Evolutionary conservation across 2,797 vertebrate species (phyloP).

Genomic region (Triplophysa yarkandensis): DNA sequence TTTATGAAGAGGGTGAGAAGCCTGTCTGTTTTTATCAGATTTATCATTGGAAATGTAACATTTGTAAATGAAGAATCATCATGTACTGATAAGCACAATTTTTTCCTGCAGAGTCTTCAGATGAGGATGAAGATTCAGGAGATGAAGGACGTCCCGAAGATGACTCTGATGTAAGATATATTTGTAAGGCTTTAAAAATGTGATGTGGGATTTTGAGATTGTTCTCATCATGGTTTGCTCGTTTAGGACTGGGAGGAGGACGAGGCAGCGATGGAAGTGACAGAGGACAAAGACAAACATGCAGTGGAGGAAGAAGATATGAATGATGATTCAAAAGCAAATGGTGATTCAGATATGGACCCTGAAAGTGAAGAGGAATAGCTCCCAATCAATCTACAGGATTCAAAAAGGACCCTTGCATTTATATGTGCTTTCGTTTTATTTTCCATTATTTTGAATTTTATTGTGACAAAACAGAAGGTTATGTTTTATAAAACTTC

Average conservation of each 20-base stretch:
- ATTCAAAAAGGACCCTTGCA: conserved; percentile 67
- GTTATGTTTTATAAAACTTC: conserved; percentile 55
- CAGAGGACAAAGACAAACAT: conserved; percentile 54
- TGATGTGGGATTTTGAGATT: background rate
- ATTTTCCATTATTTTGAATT: conserved; percentile 80
- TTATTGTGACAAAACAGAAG: conserved; percentile 71
- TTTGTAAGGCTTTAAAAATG: background rate
- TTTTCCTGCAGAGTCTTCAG: conserved; percentile 84
- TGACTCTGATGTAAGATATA: conserved; percentile 88
- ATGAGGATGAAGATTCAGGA: conserved; percentile 85
- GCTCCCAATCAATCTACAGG: conserved; percentile 55
- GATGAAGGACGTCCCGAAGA: conserved; percentile 86
- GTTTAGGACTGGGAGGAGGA: conserved; percentile 90
- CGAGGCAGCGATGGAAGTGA: conserved; percentile 66
- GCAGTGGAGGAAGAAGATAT: conserved; percentile 64
- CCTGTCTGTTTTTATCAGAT: background rate
- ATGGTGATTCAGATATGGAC: conserved; percentile 94
- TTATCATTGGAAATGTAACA: too few relatives aligned
- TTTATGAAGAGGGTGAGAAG: conserved; percentile 94
- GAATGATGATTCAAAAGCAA: conserved; percentile 86
- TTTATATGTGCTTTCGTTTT: conserved; percentile 80
- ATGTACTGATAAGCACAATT: conserved; percentile 37
- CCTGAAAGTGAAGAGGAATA: conserved; percentile 95
- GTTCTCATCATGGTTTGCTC: conserved; percentile 4
- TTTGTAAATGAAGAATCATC: too few relatives aligned